These are phyloP conservation scores for Calephelis perditalis DNA, from an alignment of 2,888 invertebrate species.

Conservation along the genomic window DNA sequence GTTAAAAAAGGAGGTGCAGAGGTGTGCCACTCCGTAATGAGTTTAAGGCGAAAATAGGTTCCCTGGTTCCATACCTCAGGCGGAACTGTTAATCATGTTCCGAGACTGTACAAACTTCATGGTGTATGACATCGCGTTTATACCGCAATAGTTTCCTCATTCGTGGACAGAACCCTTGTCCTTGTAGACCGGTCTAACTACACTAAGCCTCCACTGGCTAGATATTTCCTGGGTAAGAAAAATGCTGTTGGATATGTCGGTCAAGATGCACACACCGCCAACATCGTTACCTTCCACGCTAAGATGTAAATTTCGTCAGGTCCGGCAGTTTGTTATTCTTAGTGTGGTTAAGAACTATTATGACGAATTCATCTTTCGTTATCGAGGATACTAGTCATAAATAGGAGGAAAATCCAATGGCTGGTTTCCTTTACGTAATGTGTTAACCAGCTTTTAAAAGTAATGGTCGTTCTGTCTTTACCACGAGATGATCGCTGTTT, in stretches of 20 bases:
- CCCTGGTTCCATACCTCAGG: neutral
- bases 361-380: too few relatives aligned
- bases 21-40: neutral
- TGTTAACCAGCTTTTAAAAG: too few relatives aligned
- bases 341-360: too few relatives aligned
- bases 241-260: neutral
- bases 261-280: too few relatives aligned
- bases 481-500: too few relatives aligned
- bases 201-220: neutral
- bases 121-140: conserved; percentile 3
- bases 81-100: conserved; percentile 7
- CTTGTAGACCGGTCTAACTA: neutral
- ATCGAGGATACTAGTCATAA: too few relatives aligned
- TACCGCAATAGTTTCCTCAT: neutral
- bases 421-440: too few relatives aligned
- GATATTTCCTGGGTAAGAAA: neutral
- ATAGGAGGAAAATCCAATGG: too few relatives aligned
- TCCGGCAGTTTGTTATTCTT: too few relatives aligned
- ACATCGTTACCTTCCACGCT: too few relatives aligned
- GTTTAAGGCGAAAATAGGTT: neutral
- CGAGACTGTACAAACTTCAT: conserved; percentile 14
- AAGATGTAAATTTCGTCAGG: too few relatives aligned
- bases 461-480: too few relatives aligned
- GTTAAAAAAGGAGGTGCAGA: neutral
- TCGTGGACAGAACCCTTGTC: neutral